Evolutionary conservation across 2,888 invertebrate genomes (phyloP).

Genomic region (Drosophila putrida): DNA sequence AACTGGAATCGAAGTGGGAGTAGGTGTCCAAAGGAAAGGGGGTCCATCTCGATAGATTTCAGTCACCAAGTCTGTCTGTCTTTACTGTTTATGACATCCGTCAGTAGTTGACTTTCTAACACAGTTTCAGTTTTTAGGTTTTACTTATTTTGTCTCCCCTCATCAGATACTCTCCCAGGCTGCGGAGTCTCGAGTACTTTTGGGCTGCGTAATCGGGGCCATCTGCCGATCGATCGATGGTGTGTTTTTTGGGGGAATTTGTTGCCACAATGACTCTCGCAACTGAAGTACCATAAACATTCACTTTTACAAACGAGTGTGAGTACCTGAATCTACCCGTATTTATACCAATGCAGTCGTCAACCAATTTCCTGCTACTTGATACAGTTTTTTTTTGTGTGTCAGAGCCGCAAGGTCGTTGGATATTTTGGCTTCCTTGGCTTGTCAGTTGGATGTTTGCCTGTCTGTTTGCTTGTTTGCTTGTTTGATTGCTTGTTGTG

Average conservation of each 20-base stretch:
- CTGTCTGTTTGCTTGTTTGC: constrained; percentile 13
- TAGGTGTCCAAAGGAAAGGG: background rate
- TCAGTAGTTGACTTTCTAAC: constrained; percentile 63
- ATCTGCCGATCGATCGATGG: constrained; percentile 48
- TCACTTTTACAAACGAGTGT: constrained; percentile 65
- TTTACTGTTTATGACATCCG: constrained; percentile 59
- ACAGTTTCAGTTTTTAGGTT: constrained; percentile 32
- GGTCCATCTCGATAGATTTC: constrained; percentile 6
- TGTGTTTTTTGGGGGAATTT: constrained; percentile 12
- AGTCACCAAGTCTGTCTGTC: constrained; percentile 7
- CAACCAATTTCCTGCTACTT: constrained; percentile 79
- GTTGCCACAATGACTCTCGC: constrained; percentile 65
- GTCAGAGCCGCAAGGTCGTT: constrained; percentile 67
- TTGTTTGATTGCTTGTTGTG: constrained; percentile 30
- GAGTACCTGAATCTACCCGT: constrained; percentile 9
- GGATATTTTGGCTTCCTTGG: constrained; percentile 39
- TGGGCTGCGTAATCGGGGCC: constrained; percentile 63
- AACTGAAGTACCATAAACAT: constrained; percentile 77
- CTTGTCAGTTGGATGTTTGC: constrained; percentile 27
- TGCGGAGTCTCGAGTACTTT: constrained; percentile 33
- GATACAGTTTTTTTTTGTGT: constrained; percentile 64
- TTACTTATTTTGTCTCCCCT: constrained; percentile 3
- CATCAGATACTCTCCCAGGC: constrained; percentile 36
- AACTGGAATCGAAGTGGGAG: constrained; percentile 10
- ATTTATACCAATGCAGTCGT: constrained; percentile 63